These are phyloP conservation scores for Artemia sinica DNA, from an alignment of 2,888 invertebrate genomes.

Conservation along the genomic window DNA sequence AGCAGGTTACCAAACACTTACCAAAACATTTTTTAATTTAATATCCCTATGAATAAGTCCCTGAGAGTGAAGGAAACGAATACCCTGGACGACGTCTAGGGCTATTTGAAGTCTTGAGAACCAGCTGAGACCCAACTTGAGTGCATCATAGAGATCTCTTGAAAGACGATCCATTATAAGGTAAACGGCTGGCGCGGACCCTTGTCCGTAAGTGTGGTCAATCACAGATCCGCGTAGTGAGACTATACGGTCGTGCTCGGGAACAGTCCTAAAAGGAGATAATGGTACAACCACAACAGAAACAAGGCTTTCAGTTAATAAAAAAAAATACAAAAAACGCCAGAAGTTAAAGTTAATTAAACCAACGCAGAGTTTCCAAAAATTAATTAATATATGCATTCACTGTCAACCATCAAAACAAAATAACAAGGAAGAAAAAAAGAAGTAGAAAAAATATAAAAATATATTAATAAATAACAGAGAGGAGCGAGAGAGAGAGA, in stretches of 20 bases:
- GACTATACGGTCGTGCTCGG: constrained; percentile 60
- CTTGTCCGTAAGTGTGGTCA: constrained; percentile 54
- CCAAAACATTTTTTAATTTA: constrained; percentile 71
- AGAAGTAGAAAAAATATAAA: too few species aligned
- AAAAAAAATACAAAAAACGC: constrained; percentile 12
- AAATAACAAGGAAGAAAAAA: too few species aligned
- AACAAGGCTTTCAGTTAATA: not conserved
- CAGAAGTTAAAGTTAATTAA: not conserved
- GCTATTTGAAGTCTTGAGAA: constrained; percentile 45
- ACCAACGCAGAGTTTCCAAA: too few species aligned
- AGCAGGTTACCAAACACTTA: constrained; percentile 31
- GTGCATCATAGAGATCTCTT: constrained; percentile 59
- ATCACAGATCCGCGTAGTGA: constrained; percentile 59
- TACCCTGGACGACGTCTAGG: constrained; percentile 66
- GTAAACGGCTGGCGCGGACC: constrained; percentile 51
- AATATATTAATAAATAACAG: too few species aligned
- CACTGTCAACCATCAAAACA: not conserved
- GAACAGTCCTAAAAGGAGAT: constrained; percentile 45
- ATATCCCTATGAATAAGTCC: constrained; percentile 75
- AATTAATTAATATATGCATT: too few species aligned
- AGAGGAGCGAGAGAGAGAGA: too few species aligned
- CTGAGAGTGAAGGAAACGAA: constrained; percentile 69
- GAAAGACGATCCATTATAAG: constrained; percentile 56
- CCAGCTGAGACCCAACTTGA: constrained; percentile 49
- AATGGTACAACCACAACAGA: not conserved